These are phyloP conservation scores for Halcyon malimbica DNA, from an alignment of 2,113 vertebrate species.

Conservation along the genomic window DNA sequence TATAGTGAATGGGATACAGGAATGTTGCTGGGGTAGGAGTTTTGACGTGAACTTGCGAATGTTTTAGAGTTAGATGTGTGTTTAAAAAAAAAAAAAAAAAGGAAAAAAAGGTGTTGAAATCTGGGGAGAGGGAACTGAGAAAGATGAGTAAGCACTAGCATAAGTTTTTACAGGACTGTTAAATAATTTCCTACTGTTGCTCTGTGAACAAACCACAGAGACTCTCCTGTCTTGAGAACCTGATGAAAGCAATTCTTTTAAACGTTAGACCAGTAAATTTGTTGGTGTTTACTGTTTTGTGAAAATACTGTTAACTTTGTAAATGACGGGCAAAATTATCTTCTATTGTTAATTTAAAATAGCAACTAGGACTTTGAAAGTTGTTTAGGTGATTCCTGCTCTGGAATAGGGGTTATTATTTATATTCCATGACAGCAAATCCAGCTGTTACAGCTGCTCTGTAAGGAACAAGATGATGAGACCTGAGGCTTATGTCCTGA, in stretches of 20 bases:
- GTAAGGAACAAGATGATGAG: not conserved
- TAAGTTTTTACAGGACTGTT: not conserved
- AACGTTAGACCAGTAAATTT: not conserved
- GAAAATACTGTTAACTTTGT: not conserved
- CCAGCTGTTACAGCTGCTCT: not conserved
- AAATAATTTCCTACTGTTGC: not conserved
- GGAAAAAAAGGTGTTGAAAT: not conserved
- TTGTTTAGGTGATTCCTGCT: not conserved
- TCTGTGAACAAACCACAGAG: not conserved
- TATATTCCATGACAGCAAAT: not conserved
- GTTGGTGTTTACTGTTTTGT: not conserved
- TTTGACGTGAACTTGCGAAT: not conserved
- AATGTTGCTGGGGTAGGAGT: not conserved
- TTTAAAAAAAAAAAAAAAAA: not conserved
- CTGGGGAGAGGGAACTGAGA: not conserved
- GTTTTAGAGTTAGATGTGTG: not conserved
- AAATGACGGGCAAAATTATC: not conserved
- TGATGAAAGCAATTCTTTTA: not conserved
- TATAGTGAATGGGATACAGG: not conserved
- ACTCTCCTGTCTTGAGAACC: not conserved
- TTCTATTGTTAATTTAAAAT: not conserved
- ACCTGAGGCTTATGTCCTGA: not conserved
- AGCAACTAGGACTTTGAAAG: not conserved
- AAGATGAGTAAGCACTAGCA: not conserved
- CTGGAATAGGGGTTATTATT: not conserved